phyloP scores from a whole-genome alignment of 1,140 invertebrate species.

The Trialeurodes vaporariorum region DNA sequence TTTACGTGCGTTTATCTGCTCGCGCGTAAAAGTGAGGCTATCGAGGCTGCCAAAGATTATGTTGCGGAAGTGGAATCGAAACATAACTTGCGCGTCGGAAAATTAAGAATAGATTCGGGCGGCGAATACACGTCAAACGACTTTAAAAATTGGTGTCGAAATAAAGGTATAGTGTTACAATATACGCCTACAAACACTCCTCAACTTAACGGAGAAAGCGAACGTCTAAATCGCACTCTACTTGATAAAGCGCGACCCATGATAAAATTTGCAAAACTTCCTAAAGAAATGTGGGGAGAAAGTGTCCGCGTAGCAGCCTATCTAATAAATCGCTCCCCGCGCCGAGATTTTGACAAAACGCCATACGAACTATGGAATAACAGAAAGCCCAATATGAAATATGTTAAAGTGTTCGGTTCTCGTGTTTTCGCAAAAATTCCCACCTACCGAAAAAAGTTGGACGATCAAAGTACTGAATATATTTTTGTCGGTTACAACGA shows the following conservation, averaged over 20 bases:
- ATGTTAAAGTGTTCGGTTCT: too few relatives aligned
- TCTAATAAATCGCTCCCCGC: slow-evolving; percentile 15
- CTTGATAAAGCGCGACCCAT: slow-evolving; percentile 9
- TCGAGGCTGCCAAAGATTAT: slow-evolving; percentile 30
- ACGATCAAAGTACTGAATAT: slow-evolving; percentile 7
- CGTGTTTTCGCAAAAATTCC: slow-evolving; percentile 13
- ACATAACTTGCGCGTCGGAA: slow-evolving; percentile 25
- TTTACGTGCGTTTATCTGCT: slow-evolving; percentile 33
- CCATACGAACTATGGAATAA: too few relatives aligned
- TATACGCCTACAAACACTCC: slow-evolving; percentile 28
- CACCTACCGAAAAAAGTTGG: slow-evolving; percentile 11
- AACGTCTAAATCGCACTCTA: slow-evolving; percentile 28
- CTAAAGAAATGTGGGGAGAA: slow-evolving; percentile 15
- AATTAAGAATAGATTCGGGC: slow-evolving; percentile 35
- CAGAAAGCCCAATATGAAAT: too few relatives aligned
- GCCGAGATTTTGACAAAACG: too few relatives aligned
- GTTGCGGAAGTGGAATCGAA: slow-evolving; percentile 30
- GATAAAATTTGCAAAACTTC: slow-evolving; percentile 7
- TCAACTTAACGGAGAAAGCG: slow-evolving; percentile 31
- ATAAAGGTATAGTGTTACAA: slow-evolving; percentile 28
- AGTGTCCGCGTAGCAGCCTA: slow-evolving; percentile 15
- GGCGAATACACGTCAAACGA: slow-evolving; percentile 31
- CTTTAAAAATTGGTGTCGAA: slow-evolving; percentile 28
- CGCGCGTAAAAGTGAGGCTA: slow-evolving; percentile 32
- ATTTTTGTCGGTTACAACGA: slow-evolving; percentile 12